Conservation (phyloP, 92 coral and sea anemone species). For the Epizoanthus ramosus region DNA sequence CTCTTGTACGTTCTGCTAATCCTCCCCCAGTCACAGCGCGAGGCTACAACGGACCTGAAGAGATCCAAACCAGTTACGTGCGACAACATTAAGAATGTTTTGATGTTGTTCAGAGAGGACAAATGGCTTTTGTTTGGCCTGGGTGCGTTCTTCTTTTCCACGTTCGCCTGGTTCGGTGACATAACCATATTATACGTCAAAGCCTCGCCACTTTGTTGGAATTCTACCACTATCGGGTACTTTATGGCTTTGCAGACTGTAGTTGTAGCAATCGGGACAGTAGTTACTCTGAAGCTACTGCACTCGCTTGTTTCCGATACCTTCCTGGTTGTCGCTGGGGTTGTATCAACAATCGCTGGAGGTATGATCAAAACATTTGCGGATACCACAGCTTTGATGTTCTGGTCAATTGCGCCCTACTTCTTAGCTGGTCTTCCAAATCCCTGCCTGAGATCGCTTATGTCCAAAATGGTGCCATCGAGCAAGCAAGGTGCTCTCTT, state of each 20-base stretch:
- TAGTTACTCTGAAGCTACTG: slow-evolving; percentile 51
- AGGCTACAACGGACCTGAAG: slow-evolving; percentile 23
- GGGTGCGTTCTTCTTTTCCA: slow-evolving; percentile 50
- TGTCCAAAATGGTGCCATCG: slow-evolving; percentile 53
- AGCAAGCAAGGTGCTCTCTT: slow-evolving; percentile 60
- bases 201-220: slow-evolving; percentile 65
- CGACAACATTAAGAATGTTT: slow-evolving; percentile 21
- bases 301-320: slow-evolving; percentile 49
- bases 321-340: slow-evolving; percentile 44
- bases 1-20: slow-evolving; percentile 45
- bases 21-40: slow-evolving; percentile 57
- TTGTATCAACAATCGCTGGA: slow-evolving; percentile 37
- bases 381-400: slow-evolving; percentile 56
- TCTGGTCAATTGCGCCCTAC: slow-evolving; percentile 56
- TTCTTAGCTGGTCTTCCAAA: slow-evolving; percentile 52
- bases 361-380: slow-evolving; percentile 50
- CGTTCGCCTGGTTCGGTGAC: slow-evolving; percentile 50
- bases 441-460: slow-evolving; percentile 50
- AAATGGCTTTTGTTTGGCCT: slow-evolving; percentile 33
- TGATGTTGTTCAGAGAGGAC: slow-evolving; percentile 33
- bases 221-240: slow-evolving; percentile 47
- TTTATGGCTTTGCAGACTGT: slow-evolving; percentile 42
- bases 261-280: slow-evolving; percentile 42
- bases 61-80: slow-evolving; percentile 31
- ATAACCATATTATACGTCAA: slow-evolving; percentile 52